Evolutionary conservation across 2,888 invertebrate species (phyloP), one percentile per base, ranked within the genome.

Genomic region (Zelleria hepariella): DNA sequence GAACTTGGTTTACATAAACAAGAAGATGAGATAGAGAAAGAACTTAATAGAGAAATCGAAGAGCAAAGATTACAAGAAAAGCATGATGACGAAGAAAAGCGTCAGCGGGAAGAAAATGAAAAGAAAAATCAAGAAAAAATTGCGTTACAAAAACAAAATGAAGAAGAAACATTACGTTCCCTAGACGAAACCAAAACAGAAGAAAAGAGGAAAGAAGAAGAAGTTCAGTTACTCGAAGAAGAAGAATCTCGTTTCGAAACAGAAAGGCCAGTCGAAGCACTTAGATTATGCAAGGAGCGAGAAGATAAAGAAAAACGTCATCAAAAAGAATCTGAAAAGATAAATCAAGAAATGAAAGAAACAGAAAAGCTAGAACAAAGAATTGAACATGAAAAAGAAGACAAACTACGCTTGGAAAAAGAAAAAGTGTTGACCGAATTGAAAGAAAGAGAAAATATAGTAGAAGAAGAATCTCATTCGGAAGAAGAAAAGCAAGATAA

Each of bases 121-220:
- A 15, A 42, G 32, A 10, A 5, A 32, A 42, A 15, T 15, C 2
- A 1, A 42, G 4, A 42, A 42, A 15, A 42, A 2, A 42, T 42
- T 10, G 32, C 10, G 15, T n/a, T n/a, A n/a, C n/a, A n/a, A n/a
- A n/a, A n/a, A n/a, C n/a, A 2, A 5, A 32, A 32, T 32, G 32
- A 32, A 32, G 32, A 32, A 32, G 5, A 32, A 32, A 32, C 7
- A 4, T 32, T 5, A 5, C 5, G n/a, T n/a, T n/a, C n/a, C n/a
- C n/a, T n/a, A n/a, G n/a, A n/a, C 56, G n/a, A 61, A 60, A 59
- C 60, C 62, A 25, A 57, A 25, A 61, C 64, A 58, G 59, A 67
- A 62, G 68, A 70, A 25, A 67, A 64, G 24, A 53, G 59, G 51
- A 59, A 58, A 53, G 6, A 20, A 24, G 32, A 63, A 24, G 51